Percentiles rank a stretch among this genome's conserved stretches.
phyloP scores from a whole-genome alignment of 2,113 vertebrate genomes.

The Oriolus oriolus region DNA sequence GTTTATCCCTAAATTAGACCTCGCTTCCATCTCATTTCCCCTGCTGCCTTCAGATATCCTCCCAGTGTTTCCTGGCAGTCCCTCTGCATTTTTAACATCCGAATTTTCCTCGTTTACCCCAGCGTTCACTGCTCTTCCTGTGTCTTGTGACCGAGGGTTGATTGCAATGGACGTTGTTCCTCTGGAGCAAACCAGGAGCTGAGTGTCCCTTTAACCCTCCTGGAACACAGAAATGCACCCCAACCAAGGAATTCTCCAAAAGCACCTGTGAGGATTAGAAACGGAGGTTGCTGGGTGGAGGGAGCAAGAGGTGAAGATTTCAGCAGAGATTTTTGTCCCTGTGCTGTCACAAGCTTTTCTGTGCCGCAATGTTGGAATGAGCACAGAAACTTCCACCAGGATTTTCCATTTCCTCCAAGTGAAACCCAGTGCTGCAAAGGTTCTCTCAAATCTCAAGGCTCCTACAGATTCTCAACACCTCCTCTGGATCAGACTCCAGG shows the following conservation, averaged over 20 bases:
- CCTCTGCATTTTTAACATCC: constrained; percentile 25
- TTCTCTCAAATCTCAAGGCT: not conserved
- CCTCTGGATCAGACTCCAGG: not conserved
- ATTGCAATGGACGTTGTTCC: not conserved
- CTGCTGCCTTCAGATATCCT: not conserved
- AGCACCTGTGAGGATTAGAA: not conserved
- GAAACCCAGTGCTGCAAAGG: not conserved
- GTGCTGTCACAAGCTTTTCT: rapidly evolving
- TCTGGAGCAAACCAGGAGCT: not conserved
- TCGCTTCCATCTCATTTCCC: not conserved
- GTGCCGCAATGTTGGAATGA: rapidly evolving
- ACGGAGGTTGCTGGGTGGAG: rapidly evolving
- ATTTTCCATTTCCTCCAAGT: not conserved
- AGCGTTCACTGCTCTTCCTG: constrained; percentile 65
- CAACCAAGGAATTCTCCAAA: not conserved
- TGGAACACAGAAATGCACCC: not conserved
- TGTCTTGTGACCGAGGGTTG: constrained; percentile 13
- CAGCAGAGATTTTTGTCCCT: not conserved
- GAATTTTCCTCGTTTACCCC: not conserved
- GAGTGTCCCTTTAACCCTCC: not conserved
- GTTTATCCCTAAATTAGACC: not conserved
- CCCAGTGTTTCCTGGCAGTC: constrained; percentile 13
- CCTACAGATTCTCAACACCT: not conserved
- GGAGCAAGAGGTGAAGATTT: not conserved
- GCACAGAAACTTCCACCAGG: not conserved